Percentiles rank a stretch among this genome's conserved stretches.
Evolutionary conservation across 1,140 invertebrate species (phyloP).

Genomic region (Homalodisca vitripennis): DNA sequence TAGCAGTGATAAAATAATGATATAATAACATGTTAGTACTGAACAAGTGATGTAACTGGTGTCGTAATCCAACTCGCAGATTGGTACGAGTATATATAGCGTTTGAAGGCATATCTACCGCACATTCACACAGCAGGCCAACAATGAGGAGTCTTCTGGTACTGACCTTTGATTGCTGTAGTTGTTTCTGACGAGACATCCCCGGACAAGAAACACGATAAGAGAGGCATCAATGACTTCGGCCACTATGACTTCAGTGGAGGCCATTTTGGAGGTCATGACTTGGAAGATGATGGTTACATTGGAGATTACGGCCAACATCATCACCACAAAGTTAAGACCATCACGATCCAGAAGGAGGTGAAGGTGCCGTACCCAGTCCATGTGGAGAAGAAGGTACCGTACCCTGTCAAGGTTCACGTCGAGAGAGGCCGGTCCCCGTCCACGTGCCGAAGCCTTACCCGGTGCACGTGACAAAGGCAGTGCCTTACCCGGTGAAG

Average conservation of each 20-base stretch:
- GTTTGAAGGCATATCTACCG: neutral
- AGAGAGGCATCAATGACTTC: slow-evolving; percentile 51
- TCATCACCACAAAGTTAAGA: slow-evolving; percentile 48
- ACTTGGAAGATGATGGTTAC: neutral
- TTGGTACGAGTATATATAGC: neutral
- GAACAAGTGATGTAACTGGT: too few species aligned
- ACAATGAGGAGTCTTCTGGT: slow-evolving; percentile 6
- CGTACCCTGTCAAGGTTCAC: slow-evolving; percentile 66
- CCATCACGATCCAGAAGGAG: slow-evolving; percentile 39
- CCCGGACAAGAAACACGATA: slow-evolving; percentile 54
- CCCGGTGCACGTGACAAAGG: slow-evolving; percentile 41
- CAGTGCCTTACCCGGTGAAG: slow-evolving; percentile 63
- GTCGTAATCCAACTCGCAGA: too few species aligned
- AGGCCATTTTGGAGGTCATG: slow-evolving; percentile 4
- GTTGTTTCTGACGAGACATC: slow-evolving; percentile 39
- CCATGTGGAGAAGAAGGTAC: slow-evolving; percentile 62
- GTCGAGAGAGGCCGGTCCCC: slow-evolving; percentile 67
- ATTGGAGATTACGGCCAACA: neutral
- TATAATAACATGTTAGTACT: too few species aligned
- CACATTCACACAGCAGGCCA: neutral
- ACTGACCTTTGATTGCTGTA: neutral
- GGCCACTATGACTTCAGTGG: slow-evolving; percentile 37
- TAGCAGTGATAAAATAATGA: too few species aligned
- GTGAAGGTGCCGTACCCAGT: slow-evolving; percentile 68
- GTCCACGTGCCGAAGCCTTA: slow-evolving; percentile 43